Conservation (phyloP, 2,113 vertebrate species). For the Centropus bengalensis region DNA sequence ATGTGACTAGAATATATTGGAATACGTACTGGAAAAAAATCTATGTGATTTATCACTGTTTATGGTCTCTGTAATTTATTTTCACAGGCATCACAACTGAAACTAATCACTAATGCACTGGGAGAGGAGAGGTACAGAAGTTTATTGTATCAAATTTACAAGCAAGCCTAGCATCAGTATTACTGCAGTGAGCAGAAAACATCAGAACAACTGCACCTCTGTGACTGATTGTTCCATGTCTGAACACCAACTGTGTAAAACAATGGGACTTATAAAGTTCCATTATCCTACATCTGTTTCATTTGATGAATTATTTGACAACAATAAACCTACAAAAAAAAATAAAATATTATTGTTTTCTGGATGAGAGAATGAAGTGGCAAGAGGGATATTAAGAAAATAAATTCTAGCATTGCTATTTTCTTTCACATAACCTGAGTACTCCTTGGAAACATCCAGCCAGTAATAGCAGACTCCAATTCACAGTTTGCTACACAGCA, state of each 20-base stretch:
- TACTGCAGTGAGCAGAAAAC: neutral
- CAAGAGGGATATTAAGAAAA: neutral
- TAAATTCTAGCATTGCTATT: neutral
- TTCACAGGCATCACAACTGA: neutral
- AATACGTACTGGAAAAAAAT: neutral
- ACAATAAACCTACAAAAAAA: neutral
- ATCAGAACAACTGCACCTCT: neutral
- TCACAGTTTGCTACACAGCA: neutral
- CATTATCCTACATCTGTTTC: neutral
- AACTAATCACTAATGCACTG: neutral
- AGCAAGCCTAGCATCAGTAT: neutral
- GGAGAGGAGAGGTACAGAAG: neutral
- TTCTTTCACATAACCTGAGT: neutral
- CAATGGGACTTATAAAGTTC: neutral
- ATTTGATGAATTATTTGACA: neutral
- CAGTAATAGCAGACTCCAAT: neutral
- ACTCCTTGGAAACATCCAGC: neutral
- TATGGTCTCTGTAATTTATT: neutral
- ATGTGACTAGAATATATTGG: neutral
- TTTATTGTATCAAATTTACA: neutral
- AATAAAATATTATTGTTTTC: neutral
- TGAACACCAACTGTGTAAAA: neutral
- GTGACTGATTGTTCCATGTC: neutral
- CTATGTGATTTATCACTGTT: fast-evolving
- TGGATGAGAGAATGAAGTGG: neutral